These are phyloP conservation scores for Drosophila borborema DNA, from an alignment of 2,888 invertebrate genomes.

Conservation along the genomic window DNA sequence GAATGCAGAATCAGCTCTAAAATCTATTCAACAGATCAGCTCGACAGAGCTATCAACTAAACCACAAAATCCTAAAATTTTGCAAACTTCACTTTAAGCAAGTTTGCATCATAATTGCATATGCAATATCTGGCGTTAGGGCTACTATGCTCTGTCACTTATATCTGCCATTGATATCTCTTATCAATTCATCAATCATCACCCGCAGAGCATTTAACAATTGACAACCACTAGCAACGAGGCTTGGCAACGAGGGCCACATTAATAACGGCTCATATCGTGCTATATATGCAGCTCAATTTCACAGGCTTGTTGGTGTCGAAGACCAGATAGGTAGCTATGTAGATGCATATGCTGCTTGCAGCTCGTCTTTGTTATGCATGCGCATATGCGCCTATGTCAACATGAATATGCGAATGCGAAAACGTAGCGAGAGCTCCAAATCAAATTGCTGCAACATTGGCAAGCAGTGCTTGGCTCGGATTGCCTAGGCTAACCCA, in stretches of 20 bases:
- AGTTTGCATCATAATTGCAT: neutral
- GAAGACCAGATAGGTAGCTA: neutral
- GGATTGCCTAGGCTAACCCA: neutral
- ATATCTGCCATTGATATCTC: neutral
- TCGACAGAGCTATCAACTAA: no score
- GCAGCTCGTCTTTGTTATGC: conserved; percentile 63
- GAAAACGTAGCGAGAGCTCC: conserved; percentile 18
- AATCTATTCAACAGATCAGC: no score
- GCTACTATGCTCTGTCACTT: neutral
- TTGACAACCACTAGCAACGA: conserved; percentile 14
- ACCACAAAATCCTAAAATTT: no score
- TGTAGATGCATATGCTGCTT: neutral
- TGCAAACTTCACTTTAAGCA: no score
- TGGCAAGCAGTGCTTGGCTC: conserved; percentile 18
- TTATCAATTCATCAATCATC: conserved; percentile 62
- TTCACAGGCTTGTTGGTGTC: conserved; percentile 19
- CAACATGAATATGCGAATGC: conserved; percentile 72
- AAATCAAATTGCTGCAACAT: conserved; percentile 45
- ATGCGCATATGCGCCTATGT: conserved; percentile 60
- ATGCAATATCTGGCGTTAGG: neutral
- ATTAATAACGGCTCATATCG: conserved; percentile 52
- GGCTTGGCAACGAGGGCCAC: conserved; percentile 27
- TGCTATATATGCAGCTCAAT: conserved; percentile 40
- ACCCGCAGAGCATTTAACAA: conserved; percentile 41
- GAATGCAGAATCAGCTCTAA: no score